Conservation (phyloP, 2,888 invertebrate genomes). For the Corythucha ciliata region DNA sequence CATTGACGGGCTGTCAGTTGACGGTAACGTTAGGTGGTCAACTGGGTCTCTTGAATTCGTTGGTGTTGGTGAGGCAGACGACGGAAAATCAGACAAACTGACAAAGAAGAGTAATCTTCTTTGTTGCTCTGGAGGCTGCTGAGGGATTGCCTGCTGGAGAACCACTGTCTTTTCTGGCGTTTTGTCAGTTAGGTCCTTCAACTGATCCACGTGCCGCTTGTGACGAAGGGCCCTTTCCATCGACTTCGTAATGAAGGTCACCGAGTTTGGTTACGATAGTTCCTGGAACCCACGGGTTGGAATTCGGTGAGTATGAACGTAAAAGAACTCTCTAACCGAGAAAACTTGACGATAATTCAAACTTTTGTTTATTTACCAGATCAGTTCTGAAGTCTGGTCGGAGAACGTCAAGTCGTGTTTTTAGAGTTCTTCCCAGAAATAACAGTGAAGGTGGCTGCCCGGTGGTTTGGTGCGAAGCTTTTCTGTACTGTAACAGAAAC, state of each 20-base stretch:
- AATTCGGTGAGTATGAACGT: not conserved
- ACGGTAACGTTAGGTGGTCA: too few relatives aligned
- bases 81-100: too few relatives aligned
- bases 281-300: not conserved
- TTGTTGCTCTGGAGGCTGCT: too few relatives aligned
- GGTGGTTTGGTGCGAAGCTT: constrained; percentile 12
- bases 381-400: not conserved
- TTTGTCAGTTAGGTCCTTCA: too few relatives aligned
- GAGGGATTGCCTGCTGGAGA: too few relatives aligned
- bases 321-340: not conserved
- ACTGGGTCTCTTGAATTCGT: too few relatives aligned
- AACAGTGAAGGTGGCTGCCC: constrained; percentile 21
- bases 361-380: not conserved
- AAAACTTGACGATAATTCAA: not conserved
- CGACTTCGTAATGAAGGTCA: constrained; percentile 15
- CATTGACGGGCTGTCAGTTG: too few relatives aligned
- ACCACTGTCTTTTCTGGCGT: too few relatives aligned
- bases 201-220: constrained; percentile 12
- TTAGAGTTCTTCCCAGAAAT: constrained; percentile 10
- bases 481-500: constrained; percentile 11
- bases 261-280: constrained; percentile 8
- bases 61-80: too few relatives aligned
- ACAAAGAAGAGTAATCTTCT: too few relatives aligned
- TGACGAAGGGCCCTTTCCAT: not conserved
- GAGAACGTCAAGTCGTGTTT: constrained; percentile 10